These are phyloP conservation scores for Hypomecis atomaria DNA, from an alignment of 2,888 invertebrate species.

Conservation along the genomic window DNA sequence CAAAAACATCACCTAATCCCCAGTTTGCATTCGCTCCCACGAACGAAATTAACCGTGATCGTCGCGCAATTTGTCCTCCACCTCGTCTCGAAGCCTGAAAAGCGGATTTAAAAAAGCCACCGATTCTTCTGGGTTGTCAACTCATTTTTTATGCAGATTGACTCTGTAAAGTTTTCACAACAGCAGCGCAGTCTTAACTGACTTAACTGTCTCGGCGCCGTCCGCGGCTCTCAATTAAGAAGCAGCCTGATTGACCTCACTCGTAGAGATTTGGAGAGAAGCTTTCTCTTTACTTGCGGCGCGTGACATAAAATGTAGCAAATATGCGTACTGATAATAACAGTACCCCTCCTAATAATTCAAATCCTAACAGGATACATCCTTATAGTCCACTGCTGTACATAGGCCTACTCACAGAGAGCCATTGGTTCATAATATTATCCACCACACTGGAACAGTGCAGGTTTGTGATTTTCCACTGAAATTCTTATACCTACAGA, in stretches of 20 bases:
- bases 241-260: slow-evolving; percentile 56
- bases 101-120: slow-evolving; percentile 56
- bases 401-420: too few relatives aligned
- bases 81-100: slow-evolving; percentile 42
- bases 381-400: too few relatives aligned
- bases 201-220: slow-evolving; percentile 54
- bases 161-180: slow-evolving; percentile 61
- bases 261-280: slow-evolving; percentile 8
- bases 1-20: slow-evolving; percentile 12
- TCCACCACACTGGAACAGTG: too few relatives aligned
- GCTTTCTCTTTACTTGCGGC: too few relatives aligned
- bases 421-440: too few relatives aligned
- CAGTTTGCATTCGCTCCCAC: slow-evolving; percentile 22
- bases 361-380: too few relatives aligned
- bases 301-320: too few relatives aligned
- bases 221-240: slow-evolving; percentile 55
- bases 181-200: slow-evolving; percentile 53
- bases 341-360: too few relatives aligned
- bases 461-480: too few relatives aligned
- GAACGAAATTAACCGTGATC: slow-evolving; percentile 26
- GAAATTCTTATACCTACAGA: too few relatives aligned
- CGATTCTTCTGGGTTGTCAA: slow-evolving; percentile 52
- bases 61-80: slow-evolving; percentile 10
- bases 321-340: too few relatives aligned
- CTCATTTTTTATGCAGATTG: slow-evolving; percentile 70